These are phyloP conservation scores for Lutjanus argentimaculatus DNA, from an alignment of 2,797 vertebrate genomes.

Conservation along the genomic window DNA sequence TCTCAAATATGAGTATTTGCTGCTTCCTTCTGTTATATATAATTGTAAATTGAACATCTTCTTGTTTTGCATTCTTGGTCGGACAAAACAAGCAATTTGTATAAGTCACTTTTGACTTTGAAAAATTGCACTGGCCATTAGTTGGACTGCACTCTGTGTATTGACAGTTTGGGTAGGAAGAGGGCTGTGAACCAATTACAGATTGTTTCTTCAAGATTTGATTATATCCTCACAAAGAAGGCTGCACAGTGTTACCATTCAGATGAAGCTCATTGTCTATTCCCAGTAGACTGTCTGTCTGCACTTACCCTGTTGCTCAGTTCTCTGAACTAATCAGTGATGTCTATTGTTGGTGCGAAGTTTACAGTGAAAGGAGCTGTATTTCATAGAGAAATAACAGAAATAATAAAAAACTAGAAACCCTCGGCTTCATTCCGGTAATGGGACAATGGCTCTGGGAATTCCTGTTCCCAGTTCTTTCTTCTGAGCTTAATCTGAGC, in stretches of 20 bases:
- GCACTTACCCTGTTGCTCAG: background rate
- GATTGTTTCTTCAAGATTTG: constrained; percentile 2
- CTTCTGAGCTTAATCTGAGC: constrained; percentile 36
- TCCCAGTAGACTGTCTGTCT: background rate
- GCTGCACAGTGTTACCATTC: background rate
- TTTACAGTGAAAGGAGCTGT: constrained; percentile 6
- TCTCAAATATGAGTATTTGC: background rate
- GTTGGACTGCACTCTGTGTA: background rate
- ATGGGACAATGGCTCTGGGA: constrained; percentile 20
- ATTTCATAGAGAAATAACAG: background rate
- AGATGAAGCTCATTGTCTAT: constrained; percentile 4
- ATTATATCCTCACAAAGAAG: constrained; percentile 2
- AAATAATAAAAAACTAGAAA: constrained; percentile 14
- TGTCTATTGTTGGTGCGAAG: constrained; percentile 9
- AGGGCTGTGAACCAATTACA: background rate
- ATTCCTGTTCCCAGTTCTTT: constrained; percentile 29
- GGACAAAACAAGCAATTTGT: constrained; percentile 16
- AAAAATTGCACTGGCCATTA: background rate
- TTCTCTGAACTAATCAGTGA: constrained; percentile 24
- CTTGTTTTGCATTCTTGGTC: background rate
- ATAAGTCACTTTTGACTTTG: background rate
- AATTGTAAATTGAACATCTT: background rate
- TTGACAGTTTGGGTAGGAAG: background rate
- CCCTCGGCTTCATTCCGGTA: constrained; percentile 31
- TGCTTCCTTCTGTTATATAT: background rate